Base-by-base conservation (phyloP, 2,797 vertebrate genomes). In the Clamator glandarius region DNA sequence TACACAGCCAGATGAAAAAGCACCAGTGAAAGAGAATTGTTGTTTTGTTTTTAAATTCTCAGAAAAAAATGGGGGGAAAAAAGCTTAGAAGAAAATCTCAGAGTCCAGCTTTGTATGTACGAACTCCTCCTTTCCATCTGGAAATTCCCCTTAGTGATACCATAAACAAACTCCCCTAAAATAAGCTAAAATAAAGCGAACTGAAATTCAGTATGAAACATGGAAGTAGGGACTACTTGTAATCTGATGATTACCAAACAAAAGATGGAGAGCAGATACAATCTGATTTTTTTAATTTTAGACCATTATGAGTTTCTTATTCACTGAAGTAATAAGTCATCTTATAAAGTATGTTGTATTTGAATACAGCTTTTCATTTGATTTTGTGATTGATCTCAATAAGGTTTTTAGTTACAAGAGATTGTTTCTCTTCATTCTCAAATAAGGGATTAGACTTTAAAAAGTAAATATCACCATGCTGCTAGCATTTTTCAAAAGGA, bases 1-100 rank as follows among this genome's bases (percentile, higher is more conserved):
- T 94, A 96, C 94, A 50, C 36, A 89, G 90, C 3, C 67, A 94
- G 94, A 93, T 94, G 78, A 94, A 96, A 96, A 95, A 96, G 86
- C 31, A 58, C 24, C 57, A 76, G 70, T 79, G 74, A 79, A 82
- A 79, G 61, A 57, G 77, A 85, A 72, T 33, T 82, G 83, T 20
- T 95, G 83, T 84, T 95, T 95, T 90, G 66, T 19, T 88, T 89
- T 83, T 82, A 29, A 50, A 33, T 94, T 90, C 84, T 91, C 44
- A 83, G 64, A 74, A 86, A 52, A 68, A 50, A 39, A 39, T n/a
- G n/a, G 12, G 39, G 58, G 46, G 52, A n/a, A 79, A 20, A 82
- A 66, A 63, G 39, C 46, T 93, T 66, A 90, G 73, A 92, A 95
- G 67, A 91, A 93, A 92, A 94, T 31, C 90, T 86, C 63, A 21